These are phyloP conservation scores for Ramphastos sulfuratus DNA, from an alignment of 2,113 vertebrate genomes.

Conservation along the genomic window DNA sequence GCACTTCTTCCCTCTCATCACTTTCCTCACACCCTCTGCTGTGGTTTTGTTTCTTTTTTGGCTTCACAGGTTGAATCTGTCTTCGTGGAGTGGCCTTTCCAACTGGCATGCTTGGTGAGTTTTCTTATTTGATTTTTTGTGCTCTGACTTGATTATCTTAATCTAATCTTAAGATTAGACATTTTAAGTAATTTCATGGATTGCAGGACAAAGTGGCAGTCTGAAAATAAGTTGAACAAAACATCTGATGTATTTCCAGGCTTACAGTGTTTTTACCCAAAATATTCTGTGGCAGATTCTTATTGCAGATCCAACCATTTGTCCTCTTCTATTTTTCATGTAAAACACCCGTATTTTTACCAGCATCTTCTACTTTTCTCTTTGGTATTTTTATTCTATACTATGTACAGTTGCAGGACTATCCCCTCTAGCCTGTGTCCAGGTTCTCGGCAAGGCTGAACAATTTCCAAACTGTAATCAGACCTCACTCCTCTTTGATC, in stretches of 20 bases:
- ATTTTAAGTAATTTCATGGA: not conserved
- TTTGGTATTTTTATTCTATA: not conserved
- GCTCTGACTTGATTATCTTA: not conserved
- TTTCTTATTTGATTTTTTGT: not conserved
- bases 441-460: not conserved
- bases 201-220: not conserved
- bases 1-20: rapidly evolving
- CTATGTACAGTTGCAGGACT: not conserved
- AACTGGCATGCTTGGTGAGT: rapidly evolving
- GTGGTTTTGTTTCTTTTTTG: not conserved
- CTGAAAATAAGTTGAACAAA: not conserved
- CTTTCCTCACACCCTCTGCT: not conserved
- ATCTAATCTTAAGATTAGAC: too few relatives aligned
- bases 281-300: not conserved
- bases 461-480: not conserved
- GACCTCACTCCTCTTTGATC: not conserved
- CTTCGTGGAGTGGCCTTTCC: not conserved
- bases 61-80: not conserved
- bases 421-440: not conserved
- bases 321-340: not conserved
- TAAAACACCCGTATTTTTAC: not conserved
- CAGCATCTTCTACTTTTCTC: not conserved
- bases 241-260: not conserved
- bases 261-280: not conserved
- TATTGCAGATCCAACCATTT: not conserved